A percentile compares a stretch with the other conserved stretches of the same genome.
Evolutionary conservation across 2,888 invertebrate genomes (phyloP).

Genomic region (Spodoptera picta): DNA sequence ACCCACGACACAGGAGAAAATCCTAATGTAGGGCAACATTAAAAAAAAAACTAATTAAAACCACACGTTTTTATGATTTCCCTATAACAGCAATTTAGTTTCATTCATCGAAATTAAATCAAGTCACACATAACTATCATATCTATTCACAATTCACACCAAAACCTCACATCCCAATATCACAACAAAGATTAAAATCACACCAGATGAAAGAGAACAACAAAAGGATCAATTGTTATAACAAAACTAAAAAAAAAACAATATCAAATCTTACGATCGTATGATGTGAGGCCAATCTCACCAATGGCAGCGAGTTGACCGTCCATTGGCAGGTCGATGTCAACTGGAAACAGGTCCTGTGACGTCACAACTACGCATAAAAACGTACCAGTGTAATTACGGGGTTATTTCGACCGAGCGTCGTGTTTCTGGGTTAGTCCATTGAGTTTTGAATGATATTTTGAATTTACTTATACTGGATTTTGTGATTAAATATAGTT

Average conservation of each 20-base stretch:
- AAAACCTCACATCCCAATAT: not conserved
- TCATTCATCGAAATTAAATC: too few species aligned
- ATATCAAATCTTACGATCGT: conserved; percentile 53
- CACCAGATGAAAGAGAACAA: conserved; percentile 20
- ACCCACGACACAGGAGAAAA: too few species aligned
- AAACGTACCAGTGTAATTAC: conserved; percentile 49
- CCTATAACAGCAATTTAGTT: too few species aligned
- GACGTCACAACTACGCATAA: conserved; percentile 48
- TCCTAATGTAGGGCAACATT: too few species aligned
- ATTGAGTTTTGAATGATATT: conserved; percentile 3
- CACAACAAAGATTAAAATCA: conserved; percentile 11
- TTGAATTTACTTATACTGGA: not conserved
- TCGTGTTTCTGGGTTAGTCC: conserved; percentile 13
- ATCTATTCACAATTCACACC: too few species aligned
- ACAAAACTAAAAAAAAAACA: conserved; percentile 48
- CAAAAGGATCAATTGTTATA: conserved; percentile 18
- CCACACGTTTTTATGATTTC: too few species aligned
- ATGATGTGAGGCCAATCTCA: conserved; percentile 60
- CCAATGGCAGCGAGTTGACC: conserved; percentile 63
- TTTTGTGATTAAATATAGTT: not conserved
- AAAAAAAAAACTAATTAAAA: too few species aligned
- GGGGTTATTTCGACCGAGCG: conserved; percentile 21
- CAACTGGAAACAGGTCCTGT: conserved; percentile 59
- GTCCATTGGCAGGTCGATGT: conserved; percentile 68
- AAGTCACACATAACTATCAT: too few species aligned